phyloP scores from a whole-genome alignment of 2,113 vertebrate species.

The Lepisosteus oculatus region DNA sequence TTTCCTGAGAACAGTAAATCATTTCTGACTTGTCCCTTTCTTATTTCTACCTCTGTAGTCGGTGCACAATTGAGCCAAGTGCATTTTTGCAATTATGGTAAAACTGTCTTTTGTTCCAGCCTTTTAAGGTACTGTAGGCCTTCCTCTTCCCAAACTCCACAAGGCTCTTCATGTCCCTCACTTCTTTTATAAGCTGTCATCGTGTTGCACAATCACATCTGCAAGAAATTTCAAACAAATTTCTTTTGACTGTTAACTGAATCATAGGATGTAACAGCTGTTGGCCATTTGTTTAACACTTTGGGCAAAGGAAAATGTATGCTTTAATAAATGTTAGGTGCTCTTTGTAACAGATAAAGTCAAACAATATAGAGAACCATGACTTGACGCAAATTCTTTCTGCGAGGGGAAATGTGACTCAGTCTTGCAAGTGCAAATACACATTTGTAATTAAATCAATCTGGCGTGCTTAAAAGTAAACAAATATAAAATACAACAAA shows the following conservation, averaged over 20 bases:
- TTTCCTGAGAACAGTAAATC: too few relatives aligned
- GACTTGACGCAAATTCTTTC: neutral
- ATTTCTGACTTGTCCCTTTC: too few relatives aligned
- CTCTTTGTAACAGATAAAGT: slow-evolving; percentile 21
- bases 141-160: slow-evolving; percentile 31
- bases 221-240: slow-evolving; percentile 47
- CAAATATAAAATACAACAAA: too few relatives aligned
- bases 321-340: slow-evolving; percentile 35
- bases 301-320: slow-evolving; percentile 52
- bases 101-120: slow-evolving; percentile 45
- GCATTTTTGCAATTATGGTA: slow-evolving; percentile 39
- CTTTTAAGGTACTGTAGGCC: slow-evolving; percentile 66
- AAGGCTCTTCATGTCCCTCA: slow-evolving; percentile 36
- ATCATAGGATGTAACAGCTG: slow-evolving; percentile 48
- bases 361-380: slow-evolving; percentile 22
- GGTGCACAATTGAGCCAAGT: slow-evolving; percentile 6
- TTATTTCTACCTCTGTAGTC: too few relatives aligned
- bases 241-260: slow-evolving; percentile 24
- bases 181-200: slow-evolving; percentile 54
- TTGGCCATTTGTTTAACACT: slow-evolving; percentile 39
- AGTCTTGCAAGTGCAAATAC: too few relatives aligned
- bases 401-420: neutral
- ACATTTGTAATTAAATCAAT: too few relatives aligned
- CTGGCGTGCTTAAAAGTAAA: too few relatives aligned
- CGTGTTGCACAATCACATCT: slow-evolving; percentile 49